phyloP scores from a whole-genome alignment of 1,140 invertebrate species.

The Diorhabda sublineata region DNA sequence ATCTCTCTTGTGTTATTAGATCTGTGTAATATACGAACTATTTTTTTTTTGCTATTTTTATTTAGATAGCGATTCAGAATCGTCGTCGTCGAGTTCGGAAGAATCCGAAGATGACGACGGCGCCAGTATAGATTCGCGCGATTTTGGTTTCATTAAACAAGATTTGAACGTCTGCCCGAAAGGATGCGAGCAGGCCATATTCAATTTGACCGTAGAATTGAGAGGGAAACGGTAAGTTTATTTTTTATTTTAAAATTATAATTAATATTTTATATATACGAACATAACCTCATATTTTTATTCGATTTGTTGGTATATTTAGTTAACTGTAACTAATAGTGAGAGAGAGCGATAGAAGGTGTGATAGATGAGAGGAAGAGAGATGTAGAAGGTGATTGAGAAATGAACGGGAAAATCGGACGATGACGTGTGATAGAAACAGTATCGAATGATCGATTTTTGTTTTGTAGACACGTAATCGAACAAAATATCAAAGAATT shows the following conservation, averaged over 20 bases:
- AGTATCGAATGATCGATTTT: neutral
- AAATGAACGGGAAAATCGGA: no score
- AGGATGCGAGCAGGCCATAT: conserved; percentile 65
- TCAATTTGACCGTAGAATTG: conserved; percentile 60
- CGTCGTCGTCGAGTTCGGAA: conserved; percentile 48
- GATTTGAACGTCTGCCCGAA: conserved; percentile 73
- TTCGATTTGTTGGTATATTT: no score
- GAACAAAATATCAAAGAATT: conserved; percentile 49
- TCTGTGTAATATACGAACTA: conserved; percentile 17
- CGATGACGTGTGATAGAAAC: no score
- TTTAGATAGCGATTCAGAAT: conserved; percentile 36
- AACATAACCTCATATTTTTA: no score
- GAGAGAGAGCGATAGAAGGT: no score
- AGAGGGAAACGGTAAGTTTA: conserved; percentile 51
- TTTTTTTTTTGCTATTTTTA: conserved; percentile 26
- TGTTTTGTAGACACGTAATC: conserved; percentile 43
- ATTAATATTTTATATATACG: no score
- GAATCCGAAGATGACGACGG: conserved; percentile 58
- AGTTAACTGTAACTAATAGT: no score
- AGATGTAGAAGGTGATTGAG: no score
- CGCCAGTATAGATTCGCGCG: conserved; percentile 56
- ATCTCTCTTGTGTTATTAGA: neutral
- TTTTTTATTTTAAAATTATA: no score
- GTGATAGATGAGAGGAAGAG: no score
- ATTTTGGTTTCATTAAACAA: conserved; percentile 58